Evolutionary conservation across 2,797 vertebrate species (phyloP), one percentile per base, ranked within the genome.

Genomic region (Enteromius thamalakanensis): DNA sequence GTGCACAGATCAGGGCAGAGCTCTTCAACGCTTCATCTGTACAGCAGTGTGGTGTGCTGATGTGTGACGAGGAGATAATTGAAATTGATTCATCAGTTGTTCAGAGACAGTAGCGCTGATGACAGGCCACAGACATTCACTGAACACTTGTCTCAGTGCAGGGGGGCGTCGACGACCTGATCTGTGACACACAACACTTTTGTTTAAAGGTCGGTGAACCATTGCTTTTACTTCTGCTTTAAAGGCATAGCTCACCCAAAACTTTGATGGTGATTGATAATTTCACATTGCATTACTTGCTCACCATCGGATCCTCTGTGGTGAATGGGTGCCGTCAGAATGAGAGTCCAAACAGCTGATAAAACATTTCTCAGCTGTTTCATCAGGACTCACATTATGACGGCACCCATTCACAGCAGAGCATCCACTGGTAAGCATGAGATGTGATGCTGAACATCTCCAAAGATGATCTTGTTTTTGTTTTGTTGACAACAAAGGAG

Each of bases 71-170:
- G 69, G 55, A 60, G 68, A 26, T 79, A 55, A 84, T 84, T 65
- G 69, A 80, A 85, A 76, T 76, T 40, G 79, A 81, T 76, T 82
- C 40, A 69, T 70, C 79, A 64, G 51, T 76, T 60, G 60, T 71
- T 85, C 49, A 40, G 68, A 65, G n/a, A 47, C 32, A 12, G 9
- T 26, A 23, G 26, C 2, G 21, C 55, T 51, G 67, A 34, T 42
- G 75, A 79, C 68, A 67, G 70, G 12, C 11, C 32, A 65, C 77
- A 75, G 77, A 67, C 71, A 29, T 72, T 75, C 42, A 45, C 29
- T 11, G 8, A 67, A 34, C 34, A 11, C 82, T 40, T 32, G 60
- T 69, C 32, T 60, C 17, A 65, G 72, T 49, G 23, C 37, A 34
- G 21, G 21, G n/a, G 58, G 26, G 47, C 19, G 32, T 19, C 21